These are phyloP conservation scores for Microcebus lehilahytsara DNA, from an alignment of 2,113 vertebrate genomes.

Conservation along the genomic window DNA sequence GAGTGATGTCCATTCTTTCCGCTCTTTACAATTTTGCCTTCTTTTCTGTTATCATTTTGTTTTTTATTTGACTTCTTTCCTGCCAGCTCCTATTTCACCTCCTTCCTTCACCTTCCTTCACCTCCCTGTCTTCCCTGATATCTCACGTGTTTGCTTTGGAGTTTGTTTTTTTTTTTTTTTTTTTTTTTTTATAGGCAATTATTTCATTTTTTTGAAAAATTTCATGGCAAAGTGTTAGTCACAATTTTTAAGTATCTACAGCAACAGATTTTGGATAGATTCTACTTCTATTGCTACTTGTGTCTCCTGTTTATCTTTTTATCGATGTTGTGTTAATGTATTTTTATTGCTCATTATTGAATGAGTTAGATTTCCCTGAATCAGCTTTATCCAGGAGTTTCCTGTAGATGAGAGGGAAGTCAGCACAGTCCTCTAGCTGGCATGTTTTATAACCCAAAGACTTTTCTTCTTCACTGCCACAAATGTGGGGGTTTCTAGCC, in stretches of 20 bases:
- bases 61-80: background rate
- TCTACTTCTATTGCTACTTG: background rate
- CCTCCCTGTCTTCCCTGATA: background rate
- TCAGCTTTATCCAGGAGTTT: background rate
- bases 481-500: background rate
- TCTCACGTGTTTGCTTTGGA: background rate
- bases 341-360: background rate
- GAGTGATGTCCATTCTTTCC: background rate
- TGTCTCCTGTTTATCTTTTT: background rate
- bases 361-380: background rate
- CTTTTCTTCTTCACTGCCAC: background rate
- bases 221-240: background rate
- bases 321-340: background rate
- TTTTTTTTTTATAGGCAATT: background rate
- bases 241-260: background rate
- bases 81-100: background rate
- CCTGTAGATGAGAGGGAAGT: background rate
- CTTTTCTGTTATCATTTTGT: background rate
- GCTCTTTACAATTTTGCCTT: background rate
- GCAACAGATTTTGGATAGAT: background rate
- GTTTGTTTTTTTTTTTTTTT: background rate
- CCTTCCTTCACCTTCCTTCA: background rate
- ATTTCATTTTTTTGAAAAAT: background rate
- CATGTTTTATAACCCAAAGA: background rate
- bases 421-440: background rate